Evolutionary conservation across 1,140 invertebrate species (phyloP).

Genomic region (Theocolax elegans): DNA sequence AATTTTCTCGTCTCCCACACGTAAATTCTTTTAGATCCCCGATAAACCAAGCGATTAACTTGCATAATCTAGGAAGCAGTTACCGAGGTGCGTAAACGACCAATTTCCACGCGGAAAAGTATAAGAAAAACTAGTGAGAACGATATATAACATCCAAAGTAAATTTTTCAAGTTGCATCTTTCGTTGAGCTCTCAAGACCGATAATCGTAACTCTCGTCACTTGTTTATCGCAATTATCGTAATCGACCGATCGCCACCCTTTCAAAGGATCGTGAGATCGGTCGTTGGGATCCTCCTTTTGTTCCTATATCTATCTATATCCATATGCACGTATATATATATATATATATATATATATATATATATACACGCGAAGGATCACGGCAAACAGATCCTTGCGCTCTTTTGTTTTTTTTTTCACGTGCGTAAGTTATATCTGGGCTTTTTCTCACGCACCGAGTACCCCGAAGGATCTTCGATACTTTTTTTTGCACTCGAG

Average conservation of each 20-base stretch:
- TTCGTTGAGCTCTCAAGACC: no score
- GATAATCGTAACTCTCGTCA: constrained; percentile 44
- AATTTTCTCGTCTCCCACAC: not conserved
- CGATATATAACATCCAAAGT: no score
- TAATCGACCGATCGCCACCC: constrained; percentile 36
- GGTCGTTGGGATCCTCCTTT: no score
- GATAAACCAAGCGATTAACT: constrained; percentile 16
- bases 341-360: no score
- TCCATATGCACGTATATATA: no score
- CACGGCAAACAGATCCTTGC: not conserved
- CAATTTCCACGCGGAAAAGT: no score
- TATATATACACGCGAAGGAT: constrained; percentile 3
- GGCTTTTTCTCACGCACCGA: not conserved
- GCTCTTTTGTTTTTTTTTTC: constrained; percentile 9
- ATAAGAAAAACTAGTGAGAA: no score
- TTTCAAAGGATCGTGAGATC: not conserved
- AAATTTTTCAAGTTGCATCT: no score
- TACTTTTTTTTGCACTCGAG: not conserved
- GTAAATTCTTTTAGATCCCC: constrained; percentile 3
- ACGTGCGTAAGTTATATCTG: not conserved
- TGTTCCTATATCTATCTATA: not conserved
- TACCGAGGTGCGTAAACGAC: no score
- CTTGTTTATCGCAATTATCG: constrained; percentile 39
- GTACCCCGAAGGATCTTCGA: not conserved
- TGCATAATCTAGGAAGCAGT: constrained; percentile 4